Evolutionary conservation across 2,113 vertebrate species (phyloP).

Genomic region (Chloebia gouldiae): DNA sequence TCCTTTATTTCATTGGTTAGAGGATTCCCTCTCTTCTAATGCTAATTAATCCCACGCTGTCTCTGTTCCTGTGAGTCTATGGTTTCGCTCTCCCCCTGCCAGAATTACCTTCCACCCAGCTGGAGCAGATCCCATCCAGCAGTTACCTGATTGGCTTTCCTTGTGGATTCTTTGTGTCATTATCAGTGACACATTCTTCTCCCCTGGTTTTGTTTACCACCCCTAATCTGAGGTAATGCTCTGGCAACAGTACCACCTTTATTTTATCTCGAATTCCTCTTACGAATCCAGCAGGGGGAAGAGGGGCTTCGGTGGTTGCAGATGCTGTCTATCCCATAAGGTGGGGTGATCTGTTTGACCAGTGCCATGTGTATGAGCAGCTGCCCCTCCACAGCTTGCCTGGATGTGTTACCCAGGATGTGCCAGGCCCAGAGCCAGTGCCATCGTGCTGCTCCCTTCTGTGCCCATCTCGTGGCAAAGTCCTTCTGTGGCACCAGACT

Average conservation of each 20-base stretch:
- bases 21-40: neutral
- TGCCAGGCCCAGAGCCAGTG: neutral
- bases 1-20: neutral
- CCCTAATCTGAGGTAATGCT: neutral
- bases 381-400: neutral
- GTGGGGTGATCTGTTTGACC: neutral
- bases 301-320: accelerated
- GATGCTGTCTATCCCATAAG: neutral
- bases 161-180: neutral
- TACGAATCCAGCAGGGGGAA: neutral
- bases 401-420: neutral
- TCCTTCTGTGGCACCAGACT: neutral
- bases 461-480: neutral
- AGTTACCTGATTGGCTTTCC: neutral
- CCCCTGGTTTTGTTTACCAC: neutral
- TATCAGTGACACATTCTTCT: neutral
- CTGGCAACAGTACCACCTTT: accelerated
- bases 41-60: neutral
- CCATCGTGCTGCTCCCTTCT: neutral
- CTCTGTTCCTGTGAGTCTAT: neutral
- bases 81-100: accelerated
- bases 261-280: neutral
- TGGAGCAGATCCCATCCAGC: neutral
- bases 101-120: neutral
- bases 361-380: neutral